These are phyloP conservation scores for Lasius platythorax DNA, from an alignment of 2,888 invertebrate genomes.

Conservation along the genomic window DNA sequence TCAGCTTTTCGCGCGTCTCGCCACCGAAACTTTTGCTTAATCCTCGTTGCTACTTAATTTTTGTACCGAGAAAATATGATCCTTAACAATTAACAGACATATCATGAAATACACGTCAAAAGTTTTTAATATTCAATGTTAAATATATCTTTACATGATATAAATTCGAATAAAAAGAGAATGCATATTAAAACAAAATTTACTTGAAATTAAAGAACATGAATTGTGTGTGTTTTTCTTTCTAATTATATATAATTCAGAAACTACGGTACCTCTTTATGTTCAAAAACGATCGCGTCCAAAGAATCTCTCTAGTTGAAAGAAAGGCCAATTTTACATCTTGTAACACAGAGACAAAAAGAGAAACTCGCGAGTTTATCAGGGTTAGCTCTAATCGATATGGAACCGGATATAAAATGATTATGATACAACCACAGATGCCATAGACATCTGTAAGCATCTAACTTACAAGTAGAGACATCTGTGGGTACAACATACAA, in stretches of 20 bases:
- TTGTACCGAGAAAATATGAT: neutral
- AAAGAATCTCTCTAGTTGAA: neutral
- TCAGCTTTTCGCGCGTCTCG: neutral
- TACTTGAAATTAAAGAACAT: neutral
- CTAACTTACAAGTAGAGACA: too few relatives aligned
- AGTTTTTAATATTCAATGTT: neutral
- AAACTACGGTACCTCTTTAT: neutral
- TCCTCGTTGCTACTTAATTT: neutral
- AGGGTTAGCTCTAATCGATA: constrained; percentile 14
- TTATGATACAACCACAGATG: neutral
- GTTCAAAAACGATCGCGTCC: neutral
- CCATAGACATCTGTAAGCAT: too few relatives aligned
- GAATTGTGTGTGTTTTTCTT: neutral
- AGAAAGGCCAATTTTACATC: neutral
- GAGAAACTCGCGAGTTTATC: constrained; percentile 8
- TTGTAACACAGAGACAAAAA: neutral
- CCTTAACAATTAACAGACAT: neutral
- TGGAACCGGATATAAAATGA: constrained; percentile 8
- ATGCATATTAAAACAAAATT: neutral
- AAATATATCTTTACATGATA: neutral
- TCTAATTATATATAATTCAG: neutral
- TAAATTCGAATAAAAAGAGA: neutral
- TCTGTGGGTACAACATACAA: neutral
- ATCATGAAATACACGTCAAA: neutral
- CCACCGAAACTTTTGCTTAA: neutral